These are phyloP conservation scores for Cossypha caffra DNA, from an alignment of 2,797 vertebrate species.

Conservation along the genomic window DNA sequence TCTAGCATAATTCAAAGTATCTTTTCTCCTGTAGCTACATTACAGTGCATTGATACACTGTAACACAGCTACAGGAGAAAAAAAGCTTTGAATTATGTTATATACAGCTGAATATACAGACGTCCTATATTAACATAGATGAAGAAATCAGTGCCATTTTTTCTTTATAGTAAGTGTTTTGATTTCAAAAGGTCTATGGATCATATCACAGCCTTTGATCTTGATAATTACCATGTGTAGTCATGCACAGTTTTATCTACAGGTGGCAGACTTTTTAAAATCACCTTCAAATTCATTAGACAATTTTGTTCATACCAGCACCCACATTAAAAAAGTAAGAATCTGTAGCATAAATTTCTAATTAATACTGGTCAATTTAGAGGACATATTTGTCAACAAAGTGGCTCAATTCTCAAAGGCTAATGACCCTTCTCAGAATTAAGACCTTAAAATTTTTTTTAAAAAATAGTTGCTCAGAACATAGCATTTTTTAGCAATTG, in stretches of 20 bases:
- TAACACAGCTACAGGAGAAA: no score
- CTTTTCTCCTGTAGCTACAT: neutral
- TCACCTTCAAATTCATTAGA: constrained; percentile 65
- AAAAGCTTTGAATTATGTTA: no score
- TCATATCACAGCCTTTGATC: constrained; percentile 42
- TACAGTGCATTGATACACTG: neutral
- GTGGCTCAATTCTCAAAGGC: constrained; percentile 65
- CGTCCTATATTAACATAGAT: neutral
- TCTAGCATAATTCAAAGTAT: neutral
- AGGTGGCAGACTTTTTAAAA: constrained; percentile 74
- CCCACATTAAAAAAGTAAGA: constrained; percentile 59
- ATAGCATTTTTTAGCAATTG: neutral
- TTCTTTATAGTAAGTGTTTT: constrained; percentile 46
- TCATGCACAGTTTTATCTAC: constrained; percentile 73
- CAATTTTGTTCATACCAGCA: constrained; percentile 50
- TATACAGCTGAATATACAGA: neutral
- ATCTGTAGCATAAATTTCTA: constrained; percentile 50
- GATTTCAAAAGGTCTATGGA: constrained; percentile 66
- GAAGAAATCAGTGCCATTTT: neutral
- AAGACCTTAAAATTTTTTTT: constrained; percentile 25
- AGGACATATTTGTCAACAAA: constrained; percentile 72
- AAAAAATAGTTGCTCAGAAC: neutral
- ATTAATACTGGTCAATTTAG: constrained; percentile 67
- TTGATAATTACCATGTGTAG: constrained; percentile 63
- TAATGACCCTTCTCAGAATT: constrained; percentile 60